Evolutionary conservation across 2,888 invertebrate species (phyloP).

Genomic region (Metalampra italica): DNA sequence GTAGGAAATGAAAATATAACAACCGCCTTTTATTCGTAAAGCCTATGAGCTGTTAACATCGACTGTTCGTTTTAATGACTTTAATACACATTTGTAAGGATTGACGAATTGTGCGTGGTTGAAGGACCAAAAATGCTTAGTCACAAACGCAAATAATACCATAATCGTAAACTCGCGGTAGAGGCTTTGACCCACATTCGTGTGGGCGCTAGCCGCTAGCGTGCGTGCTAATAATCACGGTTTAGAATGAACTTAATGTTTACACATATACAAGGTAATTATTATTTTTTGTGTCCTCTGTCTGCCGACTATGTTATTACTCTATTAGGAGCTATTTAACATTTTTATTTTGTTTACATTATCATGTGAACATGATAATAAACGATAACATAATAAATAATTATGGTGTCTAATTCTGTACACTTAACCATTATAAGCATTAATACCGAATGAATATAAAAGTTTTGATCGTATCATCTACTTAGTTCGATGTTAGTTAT

Average conservation of each 20-base stretch:
- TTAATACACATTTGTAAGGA: slow-evolving; percentile 1
- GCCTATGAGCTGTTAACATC: not conserved
- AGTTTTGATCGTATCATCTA: slow-evolving; percentile 14
- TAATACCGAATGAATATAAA: slow-evolving; percentile 13
- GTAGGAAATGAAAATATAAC: not conserved
- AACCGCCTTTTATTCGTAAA: not conserved
- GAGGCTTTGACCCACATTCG: slow-evolving; percentile 42
- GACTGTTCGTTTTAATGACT: not conserved
- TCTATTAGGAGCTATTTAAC: slow-evolving; percentile 43
- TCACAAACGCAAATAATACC: slow-evolving; percentile 40
- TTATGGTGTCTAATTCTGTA: not conserved
- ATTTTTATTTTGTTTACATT: slow-evolving; percentile 21
- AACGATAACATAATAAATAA: slow-evolving; percentile 6
- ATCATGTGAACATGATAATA: slow-evolving; percentile 5
- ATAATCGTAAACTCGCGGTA: slow-evolving; percentile 39
- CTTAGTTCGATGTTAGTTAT: slow-evolving; percentile 8
- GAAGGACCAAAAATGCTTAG: slow-evolving; percentile 36
- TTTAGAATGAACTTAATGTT: slow-evolving; percentile 56
- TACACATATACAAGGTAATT: slow-evolving; percentile 61
- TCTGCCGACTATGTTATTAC: slow-evolving; percentile 50
- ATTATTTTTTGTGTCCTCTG: slow-evolving; percentile 50
- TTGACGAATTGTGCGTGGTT: slow-evolving; percentile 17
- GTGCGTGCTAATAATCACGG: slow-evolving; percentile 62
- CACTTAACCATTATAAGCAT: slow-evolving; percentile 5
- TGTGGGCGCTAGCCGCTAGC: slow-evolving; percentile 20